A percentile compares a stretch with the other conserved stretches of the same genome.
phyloP scores from a whole-genome alignment of 2,888 invertebrate species.

The Biston stratarius region DNA sequence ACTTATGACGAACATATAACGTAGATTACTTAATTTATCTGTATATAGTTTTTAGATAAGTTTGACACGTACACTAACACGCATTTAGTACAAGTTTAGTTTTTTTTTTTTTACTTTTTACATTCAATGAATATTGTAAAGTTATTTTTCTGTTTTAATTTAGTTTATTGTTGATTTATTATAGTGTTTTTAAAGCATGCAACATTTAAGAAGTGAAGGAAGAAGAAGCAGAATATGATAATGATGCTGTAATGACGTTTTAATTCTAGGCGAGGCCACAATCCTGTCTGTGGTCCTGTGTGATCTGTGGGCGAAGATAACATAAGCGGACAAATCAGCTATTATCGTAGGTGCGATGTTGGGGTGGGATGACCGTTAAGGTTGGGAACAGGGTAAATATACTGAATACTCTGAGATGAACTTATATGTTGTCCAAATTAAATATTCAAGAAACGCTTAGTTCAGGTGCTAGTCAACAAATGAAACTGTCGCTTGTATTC shows the following conservation, averaged over 20 bases:
- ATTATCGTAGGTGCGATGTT: too few species aligned
- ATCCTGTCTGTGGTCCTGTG: too few species aligned
- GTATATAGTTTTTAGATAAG: not conserved
- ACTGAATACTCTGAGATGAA: too few species aligned
- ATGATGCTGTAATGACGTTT: not conserved
- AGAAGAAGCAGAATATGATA: slow-evolving; percentile 56
- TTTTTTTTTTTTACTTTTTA: not conserved
- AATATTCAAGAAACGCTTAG: too few species aligned
- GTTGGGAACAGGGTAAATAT: too few species aligned
- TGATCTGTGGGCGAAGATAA: too few species aligned
- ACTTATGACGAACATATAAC: not conserved
- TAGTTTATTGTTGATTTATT: slow-evolving; percentile 48
- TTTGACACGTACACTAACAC: too few species aligned
- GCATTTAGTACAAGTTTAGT: not conserved
- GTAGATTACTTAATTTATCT: not conserved
- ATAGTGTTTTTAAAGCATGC: slow-evolving; percentile 66
- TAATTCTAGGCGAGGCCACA: not conserved
- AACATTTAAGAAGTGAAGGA: slow-evolving; percentile 55
- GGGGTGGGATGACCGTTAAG: too few species aligned
- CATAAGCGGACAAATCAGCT: too few species aligned
- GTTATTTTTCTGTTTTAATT: slow-evolving; percentile 37
- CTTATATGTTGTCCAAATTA: too few species aligned
- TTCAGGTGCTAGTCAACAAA: too few species aligned
- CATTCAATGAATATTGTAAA: slow-evolving; percentile 53
- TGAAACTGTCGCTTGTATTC: too few species aligned